Base-by-base conservation (phyloP, 2,113 vertebrate species). In the Toxostoma redivivum region DNA sequence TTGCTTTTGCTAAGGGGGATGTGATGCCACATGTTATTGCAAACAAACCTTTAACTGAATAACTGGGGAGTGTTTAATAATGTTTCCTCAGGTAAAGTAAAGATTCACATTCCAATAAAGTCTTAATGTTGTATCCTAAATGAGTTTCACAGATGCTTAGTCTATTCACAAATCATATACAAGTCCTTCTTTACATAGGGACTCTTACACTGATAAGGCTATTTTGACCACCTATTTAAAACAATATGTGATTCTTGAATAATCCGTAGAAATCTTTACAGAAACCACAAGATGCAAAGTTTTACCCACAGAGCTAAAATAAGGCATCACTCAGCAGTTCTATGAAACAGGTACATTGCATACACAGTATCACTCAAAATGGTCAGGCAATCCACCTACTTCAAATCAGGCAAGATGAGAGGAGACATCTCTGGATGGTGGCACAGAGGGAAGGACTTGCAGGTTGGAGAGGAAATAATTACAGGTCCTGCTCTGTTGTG, bases 41-140 rank as follows among this genome's bases (percentile, higher is more conserved):
- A 96, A 95, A 85, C 15, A 73, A 96, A 66, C 21, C 45, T 94
- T 96, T 61, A 88, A 40, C 17, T 96, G 38, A 86, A 21, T 80
- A 94, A 87, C 69, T 71, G 20, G 14, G 91, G 77, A 87, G 56
- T 47, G 31, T 93, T 95, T 92, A 25, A 85, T 92, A 93, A 92
- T 69, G 90, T 92, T 80, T 95, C 88, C 79, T 88, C 74, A 88
- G 56, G 33, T 79, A 42, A 97, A 90, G 33, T 79, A 42, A 97
- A 90, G 67, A 79, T 45, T 89, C 57, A 82, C 24, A 81, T 76
- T 96, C 86, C 84, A 96, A 80, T 66, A 67, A 58, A 92, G 54
- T 12, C 45, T 65, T 83, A n/a, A 81, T 77, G 31, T 6, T 69
- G 16, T 30, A 65, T 45, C 23, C 60, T 77, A 58, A 91, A 77